Evolutionary conservation across 1,140 invertebrate genomes (phyloP).

Genomic region (Tigriopus japonicus): DNA sequence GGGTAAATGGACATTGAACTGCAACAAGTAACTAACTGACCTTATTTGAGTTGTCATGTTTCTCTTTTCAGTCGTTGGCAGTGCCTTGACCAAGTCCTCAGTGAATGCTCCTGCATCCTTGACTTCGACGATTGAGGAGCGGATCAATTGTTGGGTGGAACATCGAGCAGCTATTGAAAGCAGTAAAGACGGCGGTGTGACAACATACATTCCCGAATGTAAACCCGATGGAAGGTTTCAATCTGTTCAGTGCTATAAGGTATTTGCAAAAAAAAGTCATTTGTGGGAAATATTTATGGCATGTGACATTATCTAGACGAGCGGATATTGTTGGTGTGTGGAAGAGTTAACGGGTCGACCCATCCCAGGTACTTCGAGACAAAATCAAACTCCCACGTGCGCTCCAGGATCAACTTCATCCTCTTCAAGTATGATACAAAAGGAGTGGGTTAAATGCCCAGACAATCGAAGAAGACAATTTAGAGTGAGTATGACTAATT

Average conservation of each 20-base stretch:
- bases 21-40: too few species aligned
- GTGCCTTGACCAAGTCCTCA: background rate
- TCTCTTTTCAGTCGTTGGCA: background rate
- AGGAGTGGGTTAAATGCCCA: too few species aligned
- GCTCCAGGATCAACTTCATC: background rate
- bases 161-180: background rate
- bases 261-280: background rate
- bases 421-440: too few species aligned
- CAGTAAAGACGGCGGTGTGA: constrained; percentile 18
- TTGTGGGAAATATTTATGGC: background rate
- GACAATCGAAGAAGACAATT: too few species aligned
- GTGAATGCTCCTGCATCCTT: background rate
- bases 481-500: too few species aligned
- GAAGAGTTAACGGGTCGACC: constrained; percentile 22
- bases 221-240: constrained; percentile 21
- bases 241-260: constrained; percentile 25
- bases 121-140: background rate
- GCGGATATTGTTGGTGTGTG: constrained; percentile 27
- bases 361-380: constrained; percentile 24
- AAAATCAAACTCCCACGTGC: constrained; percentile 23
- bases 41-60: background rate
- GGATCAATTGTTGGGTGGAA: background rate
- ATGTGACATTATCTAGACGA: constrained; percentile 6
- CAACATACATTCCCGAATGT: constrained; percentile 24
- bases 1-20: too few species aligned